phyloP scores from a whole-genome alignment of 2,797 vertebrate species.

The Momotus momota region DNA sequence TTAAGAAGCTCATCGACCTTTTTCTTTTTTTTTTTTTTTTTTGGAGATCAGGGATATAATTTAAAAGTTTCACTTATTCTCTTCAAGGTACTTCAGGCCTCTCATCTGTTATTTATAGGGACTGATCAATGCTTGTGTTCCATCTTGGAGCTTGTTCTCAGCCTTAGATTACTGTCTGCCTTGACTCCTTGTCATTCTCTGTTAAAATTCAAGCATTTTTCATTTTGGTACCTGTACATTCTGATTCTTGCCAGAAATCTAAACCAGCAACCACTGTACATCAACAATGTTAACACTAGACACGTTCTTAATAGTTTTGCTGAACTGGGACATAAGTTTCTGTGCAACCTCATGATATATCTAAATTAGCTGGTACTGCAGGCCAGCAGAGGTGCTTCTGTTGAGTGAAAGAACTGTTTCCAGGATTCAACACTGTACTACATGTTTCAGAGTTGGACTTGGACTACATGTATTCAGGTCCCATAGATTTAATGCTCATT shows the following conservation, averaged over 20 bases:
- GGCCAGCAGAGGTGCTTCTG: background rate
- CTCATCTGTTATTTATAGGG: slow-evolving; percentile 54
- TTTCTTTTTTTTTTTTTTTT: background rate
- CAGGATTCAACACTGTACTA: background rate
- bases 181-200: background rate
- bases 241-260: background rate
- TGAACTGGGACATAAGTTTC: background rate
- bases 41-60: background rate
- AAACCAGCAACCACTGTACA: background rate
- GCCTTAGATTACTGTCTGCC: slow-evolving; percentile 23
- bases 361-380: background rate
- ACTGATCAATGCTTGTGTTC: slow-evolving; percentile 28
- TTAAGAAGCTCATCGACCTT: slow-evolving; percentile 32
- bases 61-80: slow-evolving; percentile 14
- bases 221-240: background rate
- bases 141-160: background rate
- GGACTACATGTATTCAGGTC: background rate
- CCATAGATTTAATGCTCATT: background rate
- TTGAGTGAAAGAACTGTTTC: background rate
- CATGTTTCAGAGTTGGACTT: background rate
- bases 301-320: background rate
- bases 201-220: background rate
- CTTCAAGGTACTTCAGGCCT: slow-evolving; percentile 1
- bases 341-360: background rate
- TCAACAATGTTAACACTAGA: background rate